Evolutionary conservation across 2,888 invertebrate species (phyloP).

Genomic region (Acleris literana): DNA sequence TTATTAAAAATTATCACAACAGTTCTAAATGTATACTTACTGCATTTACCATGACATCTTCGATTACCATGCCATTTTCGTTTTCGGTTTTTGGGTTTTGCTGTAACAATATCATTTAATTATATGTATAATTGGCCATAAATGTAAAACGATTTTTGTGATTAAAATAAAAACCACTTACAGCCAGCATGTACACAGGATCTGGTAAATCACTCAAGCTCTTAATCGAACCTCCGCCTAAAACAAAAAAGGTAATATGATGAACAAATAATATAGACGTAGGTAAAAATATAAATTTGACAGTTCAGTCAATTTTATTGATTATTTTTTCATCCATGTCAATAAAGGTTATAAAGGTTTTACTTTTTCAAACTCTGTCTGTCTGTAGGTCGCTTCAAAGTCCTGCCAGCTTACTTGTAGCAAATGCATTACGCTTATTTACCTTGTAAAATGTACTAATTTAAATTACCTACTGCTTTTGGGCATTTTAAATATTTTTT

Average conservation of each 20-base stretch:
- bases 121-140: neutral
- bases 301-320: no score
- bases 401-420: no score
- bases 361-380: no score
- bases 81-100: neutral
- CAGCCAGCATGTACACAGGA: constrained; percentile 11
- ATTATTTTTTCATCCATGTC: no score
- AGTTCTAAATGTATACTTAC: constrained; percentile 8
- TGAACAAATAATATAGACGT: neutral
- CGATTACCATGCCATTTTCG: constrained; percentile 10
- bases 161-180: constrained; percentile 4
- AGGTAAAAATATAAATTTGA: no score
- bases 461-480: no score
- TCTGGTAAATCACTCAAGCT: constrained; percentile 22
- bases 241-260: neutral
- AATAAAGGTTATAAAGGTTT: no score
- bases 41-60: constrained; percentile 3
- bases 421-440: no score
- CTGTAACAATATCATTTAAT: constrained; percentile 7
- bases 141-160: neutral
- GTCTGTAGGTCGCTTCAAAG: no score
- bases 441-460: no score
- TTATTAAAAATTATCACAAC: no score
- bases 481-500: no score
- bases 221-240: constrained; percentile 22